Percentiles rank a stretch among this genome's conserved stretches.
phyloP scores from a whole-genome alignment of 2,888 invertebrate genomes.

The Drosophila buzzatii region DNA sequence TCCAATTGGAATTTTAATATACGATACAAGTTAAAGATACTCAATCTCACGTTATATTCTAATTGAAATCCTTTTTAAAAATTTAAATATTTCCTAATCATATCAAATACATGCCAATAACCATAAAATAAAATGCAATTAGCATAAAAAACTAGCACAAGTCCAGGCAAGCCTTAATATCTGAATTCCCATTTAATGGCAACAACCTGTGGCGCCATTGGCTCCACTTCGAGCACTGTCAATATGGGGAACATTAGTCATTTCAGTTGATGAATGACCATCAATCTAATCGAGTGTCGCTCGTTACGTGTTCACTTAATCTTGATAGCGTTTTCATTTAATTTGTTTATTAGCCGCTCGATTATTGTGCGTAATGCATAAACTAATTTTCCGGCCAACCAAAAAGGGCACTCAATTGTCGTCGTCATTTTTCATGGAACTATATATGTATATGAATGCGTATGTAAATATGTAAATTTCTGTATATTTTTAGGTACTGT shows the following conservation, averaged over 20 bases:
- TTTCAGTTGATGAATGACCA: neutral
- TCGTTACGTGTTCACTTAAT: slow-evolving; percentile 28
- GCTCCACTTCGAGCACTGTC: neutral
- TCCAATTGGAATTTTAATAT: no score
- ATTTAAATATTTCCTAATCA: no score
- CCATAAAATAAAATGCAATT: neutral
- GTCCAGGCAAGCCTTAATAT: no score
- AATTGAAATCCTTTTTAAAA: no score
- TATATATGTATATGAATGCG: neutral
- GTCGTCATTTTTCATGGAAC: slow-evolving; percentile 31
- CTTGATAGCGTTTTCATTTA: slow-evolving; percentile 40
- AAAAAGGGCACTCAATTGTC: slow-evolving; percentile 56
- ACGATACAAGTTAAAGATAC: no score
- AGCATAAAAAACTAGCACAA: neutral
- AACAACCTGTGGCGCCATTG: slow-evolving; percentile 1
- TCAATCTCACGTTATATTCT: no score
- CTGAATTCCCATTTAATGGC: neutral
- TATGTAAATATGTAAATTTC: neutral
- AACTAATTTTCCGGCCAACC: slow-evolving; percentile 41
- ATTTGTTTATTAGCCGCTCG: slow-evolving; percentile 40
- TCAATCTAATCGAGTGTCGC: slow-evolving; percentile 11
- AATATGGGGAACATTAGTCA: neutral
- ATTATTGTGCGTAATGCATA: slow-evolving; percentile 32
- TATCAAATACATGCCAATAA: neutral
- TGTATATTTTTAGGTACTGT: slow-evolving; percentile 20